Conservation (phyloP, 2,797 vertebrate genomes). For the Oryzias sinensis region DNA sequence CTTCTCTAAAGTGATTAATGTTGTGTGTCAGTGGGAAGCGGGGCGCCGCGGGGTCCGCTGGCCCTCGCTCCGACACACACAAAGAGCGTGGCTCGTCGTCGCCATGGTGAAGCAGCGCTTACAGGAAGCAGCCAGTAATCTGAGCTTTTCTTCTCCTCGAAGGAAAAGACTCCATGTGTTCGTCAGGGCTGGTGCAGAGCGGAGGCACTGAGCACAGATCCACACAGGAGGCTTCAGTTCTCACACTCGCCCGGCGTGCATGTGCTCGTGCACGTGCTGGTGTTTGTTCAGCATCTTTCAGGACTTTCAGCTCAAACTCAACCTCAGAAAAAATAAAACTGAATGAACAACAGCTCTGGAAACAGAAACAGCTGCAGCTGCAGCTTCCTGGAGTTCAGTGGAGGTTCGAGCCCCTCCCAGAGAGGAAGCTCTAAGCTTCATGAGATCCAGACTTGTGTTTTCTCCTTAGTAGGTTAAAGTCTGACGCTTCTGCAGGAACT, state of each 20-base stretch:
- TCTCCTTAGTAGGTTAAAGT: no score
- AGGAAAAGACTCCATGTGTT: conserved; percentile 48
- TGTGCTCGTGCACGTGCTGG: no score
- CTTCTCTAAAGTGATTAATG: conserved; percentile 70
- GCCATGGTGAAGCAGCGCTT: conserved; percentile 59
- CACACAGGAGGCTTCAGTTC: conserved; percentile 2
- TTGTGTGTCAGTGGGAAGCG: conserved; percentile 62
- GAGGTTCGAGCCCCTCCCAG: no score
- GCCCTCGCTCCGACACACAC: conserved; percentile 41
- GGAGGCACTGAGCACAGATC: conserved; percentile 5
- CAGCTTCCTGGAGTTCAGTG: no score
- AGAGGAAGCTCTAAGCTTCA: no score
- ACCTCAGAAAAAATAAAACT: no score
- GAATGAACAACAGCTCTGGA: no score
- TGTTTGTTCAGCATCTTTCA: no score
- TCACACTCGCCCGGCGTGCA: not conserved
- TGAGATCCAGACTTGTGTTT: no score
- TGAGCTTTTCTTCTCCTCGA: conserved; percentile 23
- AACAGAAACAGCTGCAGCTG: no score
- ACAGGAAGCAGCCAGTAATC: conserved; percentile 67
- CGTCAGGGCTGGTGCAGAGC: conserved; percentile 22
- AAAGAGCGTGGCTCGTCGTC: conserved; percentile 46
- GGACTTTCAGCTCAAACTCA: no score
- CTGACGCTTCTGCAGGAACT: no score
- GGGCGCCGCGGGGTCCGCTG: conserved; percentile 47